Evolutionary conservation across 2,888 invertebrate species (phyloP).

Genomic region (Anaspis maculata): DNA sequence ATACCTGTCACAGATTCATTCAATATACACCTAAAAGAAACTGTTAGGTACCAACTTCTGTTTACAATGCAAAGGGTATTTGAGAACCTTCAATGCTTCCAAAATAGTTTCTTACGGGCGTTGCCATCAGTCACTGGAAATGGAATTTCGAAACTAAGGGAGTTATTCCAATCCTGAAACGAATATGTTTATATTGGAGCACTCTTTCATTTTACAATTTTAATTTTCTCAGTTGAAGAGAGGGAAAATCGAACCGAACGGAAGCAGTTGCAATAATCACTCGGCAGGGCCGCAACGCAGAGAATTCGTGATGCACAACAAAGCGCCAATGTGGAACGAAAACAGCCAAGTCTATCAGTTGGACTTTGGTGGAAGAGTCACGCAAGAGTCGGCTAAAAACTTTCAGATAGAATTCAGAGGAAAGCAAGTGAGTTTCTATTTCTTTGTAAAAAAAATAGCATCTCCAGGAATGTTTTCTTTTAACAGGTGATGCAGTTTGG

Average conservation of each 20-base stretch:
- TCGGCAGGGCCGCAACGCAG: slow-evolving; percentile 52
- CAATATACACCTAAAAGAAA: too few relatives aligned
- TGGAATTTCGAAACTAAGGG: too few relatives aligned
- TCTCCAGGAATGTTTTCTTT: slow-evolving; percentile 16
- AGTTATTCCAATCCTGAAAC: too few relatives aligned
- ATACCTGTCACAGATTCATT: too few relatives aligned
- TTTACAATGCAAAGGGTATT: too few relatives aligned
- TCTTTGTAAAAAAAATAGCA: neutral
- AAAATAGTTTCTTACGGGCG: too few relatives aligned
- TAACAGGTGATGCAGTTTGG: slow-evolving; percentile 99
- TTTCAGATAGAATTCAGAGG: slow-evolving; percentile 97
- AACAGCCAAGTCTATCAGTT: slow-evolving; percentile 97
- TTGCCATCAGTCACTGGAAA: too few relatives aligned
- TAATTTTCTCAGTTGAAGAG: slow-evolving; percentile 59
- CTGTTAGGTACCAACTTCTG: too few relatives aligned
- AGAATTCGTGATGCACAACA: slow-evolving; percentile 95
- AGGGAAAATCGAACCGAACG: slow-evolving; percentile 51
- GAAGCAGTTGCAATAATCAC: slow-evolving; percentile 39
- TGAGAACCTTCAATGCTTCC: too few relatives aligned
- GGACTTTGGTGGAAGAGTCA: slow-evolving; percentile 97
- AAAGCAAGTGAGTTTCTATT: slow-evolving; percentile 65
- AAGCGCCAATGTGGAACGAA: slow-evolving; percentile 89
- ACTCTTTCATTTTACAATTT: slow-evolving; percentile 9
- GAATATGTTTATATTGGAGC: too few relatives aligned
- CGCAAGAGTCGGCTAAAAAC: slow-evolving; percentile 98